Conservation (phyloP, 1,140 invertebrate species). For the Metaphire vulgaris region DNA sequence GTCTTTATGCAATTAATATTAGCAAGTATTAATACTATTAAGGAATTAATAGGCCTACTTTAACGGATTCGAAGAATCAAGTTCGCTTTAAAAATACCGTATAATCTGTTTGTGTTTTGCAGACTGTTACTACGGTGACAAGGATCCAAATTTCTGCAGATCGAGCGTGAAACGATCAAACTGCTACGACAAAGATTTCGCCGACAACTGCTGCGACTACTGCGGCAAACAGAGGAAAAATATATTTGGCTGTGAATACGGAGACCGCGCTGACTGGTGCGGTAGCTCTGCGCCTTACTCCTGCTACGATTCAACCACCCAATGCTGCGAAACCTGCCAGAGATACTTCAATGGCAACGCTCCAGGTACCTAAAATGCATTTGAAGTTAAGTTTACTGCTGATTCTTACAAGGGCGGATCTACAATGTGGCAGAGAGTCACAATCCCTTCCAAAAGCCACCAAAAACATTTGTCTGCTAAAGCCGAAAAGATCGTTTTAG, state of each 20-base stretch:
- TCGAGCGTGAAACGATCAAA: background rate
- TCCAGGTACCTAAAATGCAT: background rate
- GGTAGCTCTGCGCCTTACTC: background rate
- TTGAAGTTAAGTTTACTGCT: background rate
- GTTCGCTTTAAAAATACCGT: no score
- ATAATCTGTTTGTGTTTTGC: background rate
- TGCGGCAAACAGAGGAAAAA: background rate
- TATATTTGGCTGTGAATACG: slow-evolving; percentile 3
- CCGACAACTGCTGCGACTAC: background rate
- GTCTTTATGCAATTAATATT: no score
- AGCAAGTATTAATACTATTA: no score
- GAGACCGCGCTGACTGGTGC: slow-evolving; percentile 6
- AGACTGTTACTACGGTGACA: background rate
- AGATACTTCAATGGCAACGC: background rate
- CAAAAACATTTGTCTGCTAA: background rate
- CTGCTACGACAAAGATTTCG: background rate
- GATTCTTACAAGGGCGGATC: background rate
- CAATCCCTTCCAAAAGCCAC: background rate
- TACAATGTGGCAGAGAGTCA: background rate
- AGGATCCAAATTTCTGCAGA: background rate
- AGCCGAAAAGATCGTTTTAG: background rate
- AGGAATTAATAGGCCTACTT: no score
- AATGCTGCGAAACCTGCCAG: slow-evolving; percentile 5
- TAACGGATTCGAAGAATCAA: no score
- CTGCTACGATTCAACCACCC: background rate